A percentile compares a stretch with the other conserved stretches of the same genome.
phyloP scores from a whole-genome alignment of 1,140 invertebrate genomes.

The Bombus vancouverensis region DNA sequence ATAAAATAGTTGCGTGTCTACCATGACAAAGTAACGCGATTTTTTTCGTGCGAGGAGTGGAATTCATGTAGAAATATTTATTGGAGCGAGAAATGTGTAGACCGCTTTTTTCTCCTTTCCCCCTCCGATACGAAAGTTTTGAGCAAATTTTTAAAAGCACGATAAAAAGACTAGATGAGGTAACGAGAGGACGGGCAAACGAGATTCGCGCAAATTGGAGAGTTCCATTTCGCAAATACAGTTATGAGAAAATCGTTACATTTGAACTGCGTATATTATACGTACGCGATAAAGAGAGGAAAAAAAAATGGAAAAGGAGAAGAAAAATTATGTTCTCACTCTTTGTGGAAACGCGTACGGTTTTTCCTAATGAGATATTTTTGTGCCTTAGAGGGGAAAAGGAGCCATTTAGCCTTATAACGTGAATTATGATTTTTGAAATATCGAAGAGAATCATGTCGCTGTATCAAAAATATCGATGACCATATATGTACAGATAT shows the following conservation, averaged over 20 bases:
- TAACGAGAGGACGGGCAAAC: conserved; percentile 39
- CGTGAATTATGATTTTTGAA: conserved; percentile 1
- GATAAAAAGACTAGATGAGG: conserved; percentile 38
- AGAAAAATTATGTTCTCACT: conserved; percentile 16
- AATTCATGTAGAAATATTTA: conserved; percentile 54
- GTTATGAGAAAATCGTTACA: conserved; percentile 38
- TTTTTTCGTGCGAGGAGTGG: conserved; percentile 4
- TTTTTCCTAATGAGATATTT: conserved; percentile 42
- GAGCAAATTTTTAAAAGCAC: conserved; percentile 47
- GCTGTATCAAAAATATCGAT: neutral
- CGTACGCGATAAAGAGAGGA: conserved; percentile 2
- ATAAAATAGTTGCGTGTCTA: neutral
- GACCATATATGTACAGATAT: no score
- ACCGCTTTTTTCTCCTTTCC: neutral
- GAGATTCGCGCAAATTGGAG: conserved; percentile 67
- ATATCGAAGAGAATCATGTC: neutral
- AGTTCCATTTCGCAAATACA: conserved; percentile 50
- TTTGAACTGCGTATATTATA: conserved; percentile 38
- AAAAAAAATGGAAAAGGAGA: neutral
- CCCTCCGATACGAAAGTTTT: conserved; percentile 23
- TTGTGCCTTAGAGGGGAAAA: neutral
- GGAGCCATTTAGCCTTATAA: neutral
- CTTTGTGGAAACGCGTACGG: conserved; percentile 12
- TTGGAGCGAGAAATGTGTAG: conserved; percentile 42
- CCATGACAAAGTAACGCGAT: conserved; percentile 10